Percentiles rank a stretch among this genome's conserved stretches.
phyloP scores from a whole-genome alignment of 2,888 invertebrate genomes.

The Gryllus longicercus region DNA sequence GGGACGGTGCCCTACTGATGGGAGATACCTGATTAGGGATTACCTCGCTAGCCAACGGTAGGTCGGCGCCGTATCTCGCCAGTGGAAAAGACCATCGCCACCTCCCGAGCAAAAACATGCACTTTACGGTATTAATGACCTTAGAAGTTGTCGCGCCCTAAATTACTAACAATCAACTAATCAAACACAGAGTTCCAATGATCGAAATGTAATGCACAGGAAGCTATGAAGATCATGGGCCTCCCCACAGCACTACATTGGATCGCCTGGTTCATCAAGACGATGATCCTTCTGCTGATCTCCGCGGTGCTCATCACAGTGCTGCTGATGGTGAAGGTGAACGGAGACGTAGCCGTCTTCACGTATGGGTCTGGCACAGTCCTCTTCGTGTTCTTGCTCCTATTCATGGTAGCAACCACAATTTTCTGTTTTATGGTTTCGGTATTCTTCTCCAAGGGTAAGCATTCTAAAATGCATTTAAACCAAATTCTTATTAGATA shows the following conservation, averaged over 20 bases:
- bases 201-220: constrained; percentile 51
- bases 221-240: constrained; percentile 92
- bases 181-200: too few relatives aligned
- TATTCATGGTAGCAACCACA: constrained; percentile 68
- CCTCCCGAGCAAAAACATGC: too few relatives aligned
- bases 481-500: too few relatives aligned
- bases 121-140: too few relatives aligned
- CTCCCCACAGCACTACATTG: constrained; percentile 79
- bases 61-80: too few relatives aligned
- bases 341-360: constrained; percentile 59
- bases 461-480: constrained; percentile 37
- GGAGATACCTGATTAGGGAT: too few relatives aligned
- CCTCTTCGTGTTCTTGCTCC: constrained; percentile 64
- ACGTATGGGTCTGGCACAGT: constrained; percentile 64
- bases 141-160: too few relatives aligned
- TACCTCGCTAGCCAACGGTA: too few relatives aligned
- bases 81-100: too few relatives aligned
- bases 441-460: constrained; percentile 75
- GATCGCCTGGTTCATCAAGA: constrained; percentile 81
- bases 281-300: constrained; percentile 63
- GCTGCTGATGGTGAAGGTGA: constrained; percentile 53
- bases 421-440: constrained; percentile 77
- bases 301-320: constrained; percentile 45
- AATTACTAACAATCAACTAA: too few relatives aligned
- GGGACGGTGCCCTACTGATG: too few relatives aligned